Evolutionary conservation across 2,113 vertebrate species (phyloP).

Genomic region (Oncorhynchus gorbuscha): DNA sequence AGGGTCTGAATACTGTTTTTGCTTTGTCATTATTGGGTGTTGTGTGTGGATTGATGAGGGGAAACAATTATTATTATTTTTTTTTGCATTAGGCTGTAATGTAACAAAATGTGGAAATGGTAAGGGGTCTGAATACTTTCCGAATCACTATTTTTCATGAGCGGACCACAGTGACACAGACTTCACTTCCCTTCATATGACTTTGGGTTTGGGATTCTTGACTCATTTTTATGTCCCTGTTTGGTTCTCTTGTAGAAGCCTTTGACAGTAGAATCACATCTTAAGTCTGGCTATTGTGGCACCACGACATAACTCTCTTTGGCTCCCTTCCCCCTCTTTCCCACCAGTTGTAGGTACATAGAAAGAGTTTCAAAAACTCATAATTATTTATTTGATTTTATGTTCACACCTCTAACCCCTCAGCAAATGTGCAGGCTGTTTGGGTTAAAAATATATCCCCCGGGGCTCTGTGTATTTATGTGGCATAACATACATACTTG

Average conservation of each 20-base stretch:
- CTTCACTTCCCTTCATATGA: not conserved
- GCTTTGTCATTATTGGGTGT: no score
- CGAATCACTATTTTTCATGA: not conserved
- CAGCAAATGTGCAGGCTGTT: slow-evolving; percentile 59
- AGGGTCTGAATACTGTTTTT: no score
- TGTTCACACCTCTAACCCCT: slow-evolving; percentile 70
- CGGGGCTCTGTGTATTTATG: slow-evolving; percentile 36
- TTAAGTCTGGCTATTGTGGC: slow-evolving; percentile 34
- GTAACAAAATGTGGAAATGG: no score
- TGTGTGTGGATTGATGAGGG: no score
- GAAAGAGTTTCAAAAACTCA: slow-evolving; percentile 78
- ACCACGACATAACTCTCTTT: slow-evolving; percentile 51
- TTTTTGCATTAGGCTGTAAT: no score
- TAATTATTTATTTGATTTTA: slow-evolving; percentile 77
- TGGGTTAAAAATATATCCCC: slow-evolving; percentile 66
- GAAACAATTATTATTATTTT: no score
- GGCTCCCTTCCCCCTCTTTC: slow-evolving; percentile 43
- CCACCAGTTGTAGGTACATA: slow-evolving; percentile 61
- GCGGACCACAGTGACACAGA: not conserved
- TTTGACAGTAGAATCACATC: slow-evolving; percentile 36
- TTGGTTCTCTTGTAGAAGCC: slow-evolving; percentile 30
- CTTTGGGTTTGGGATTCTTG: slow-evolving; percentile 5
- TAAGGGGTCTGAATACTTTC: no score
- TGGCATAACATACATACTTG: slow-evolving; percentile 20
- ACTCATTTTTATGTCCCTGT: slow-evolving; percentile 45